Percentiles rank a stretch among this genome's conserved stretches.
Evolutionary conservation across 1,140 invertebrate species (phyloP).

Genomic region (Drosophila willistoni): DNA sequence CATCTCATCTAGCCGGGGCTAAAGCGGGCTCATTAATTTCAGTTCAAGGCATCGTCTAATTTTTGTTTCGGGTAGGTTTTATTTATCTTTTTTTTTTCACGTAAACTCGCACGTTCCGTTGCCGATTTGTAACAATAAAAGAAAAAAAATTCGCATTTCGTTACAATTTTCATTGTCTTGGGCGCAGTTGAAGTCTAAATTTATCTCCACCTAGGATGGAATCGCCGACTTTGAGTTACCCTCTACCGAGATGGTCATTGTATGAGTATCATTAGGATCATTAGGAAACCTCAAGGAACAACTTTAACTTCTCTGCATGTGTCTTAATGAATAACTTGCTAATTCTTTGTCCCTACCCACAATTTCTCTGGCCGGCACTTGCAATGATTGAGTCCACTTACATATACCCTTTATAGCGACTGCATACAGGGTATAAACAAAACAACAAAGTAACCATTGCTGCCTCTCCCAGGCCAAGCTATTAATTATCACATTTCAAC

Average conservation of each 20-base stretch:
- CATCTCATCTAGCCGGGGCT: slow-evolving; percentile 46
- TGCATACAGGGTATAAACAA: background rate
- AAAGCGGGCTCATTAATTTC: slow-evolving; percentile 75
- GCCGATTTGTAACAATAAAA: slow-evolving; percentile 73
- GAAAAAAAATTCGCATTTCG: slow-evolving; percentile 69
- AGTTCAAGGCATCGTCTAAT: slow-evolving; percentile 63
- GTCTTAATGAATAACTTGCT: too few relatives aligned
- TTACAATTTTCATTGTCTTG: slow-evolving; percentile 73
- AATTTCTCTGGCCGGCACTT: too few relatives aligned
- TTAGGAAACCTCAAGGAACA: too few relatives aligned
- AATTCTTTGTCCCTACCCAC: too few relatives aligned
- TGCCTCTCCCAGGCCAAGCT: slow-evolving; percentile 51
- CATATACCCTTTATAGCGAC: background rate
- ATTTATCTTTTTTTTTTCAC: slow-evolving; percentile 21
- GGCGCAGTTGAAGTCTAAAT: slow-evolving; percentile 38
- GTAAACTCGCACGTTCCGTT: slow-evolving; percentile 64
- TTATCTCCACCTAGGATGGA: background rate
- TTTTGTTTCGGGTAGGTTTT: slow-evolving; percentile 9
- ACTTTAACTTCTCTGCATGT: too few relatives aligned
- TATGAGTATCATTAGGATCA: too few relatives aligned
- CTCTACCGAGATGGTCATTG: background rate
- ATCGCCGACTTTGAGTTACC: background rate
- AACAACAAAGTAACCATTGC: slow-evolving; percentile 1
- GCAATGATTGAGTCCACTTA: too few relatives aligned
- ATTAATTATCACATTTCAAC: slow-evolving; percentile 79